Evolutionary conservation across 1,140 invertebrate genomes (phyloP), one percentile per base, ranked within the genome.

Genomic region (Papilio helenus): DNA sequence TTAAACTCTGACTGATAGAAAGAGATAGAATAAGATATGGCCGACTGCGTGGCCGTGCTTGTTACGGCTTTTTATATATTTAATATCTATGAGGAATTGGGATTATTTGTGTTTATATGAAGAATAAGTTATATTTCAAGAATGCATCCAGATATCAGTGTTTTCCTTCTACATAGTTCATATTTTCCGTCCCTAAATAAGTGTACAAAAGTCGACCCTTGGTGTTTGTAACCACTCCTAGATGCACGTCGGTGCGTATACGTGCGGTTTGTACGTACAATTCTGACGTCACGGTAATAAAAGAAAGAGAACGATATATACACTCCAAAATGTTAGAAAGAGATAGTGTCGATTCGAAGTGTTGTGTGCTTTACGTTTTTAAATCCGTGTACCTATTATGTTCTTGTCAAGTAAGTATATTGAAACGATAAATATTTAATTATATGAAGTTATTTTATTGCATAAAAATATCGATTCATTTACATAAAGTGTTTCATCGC

Each of bases 261-360:
- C 58, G 58, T 26, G 58, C 58, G 58, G 4, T 26, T 61, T 61
- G 58, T 12, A 61, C 23, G 58, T 26, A 61, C 20, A 61, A 61
- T 26, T 61, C 58, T 61, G 58, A 61, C 58, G 23, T 61, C 58
- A 61, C 10, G 58, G 23, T 4, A 29, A 9, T 26, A 83, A 42
- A 23, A 0, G 26, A 61, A 61, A 61, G 58, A 61, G 58, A 26
- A 26, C 20, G 58, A 29, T 14, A 26, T 20, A 58, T 26, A 26
- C 23, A 26, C 9, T 3, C 12, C 23, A n/a, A 55, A 61, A 10
- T 26, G 23, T 10, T 61, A 61, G 23, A 61, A 61, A 12, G 23
- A 61, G 20, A 61, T 61, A 61, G 58, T 14, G 58, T 23, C 9
- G 51, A 55, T 55, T 26, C 23, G 3, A 61, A 61, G 58, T 61